Base-by-base conservation (phyloP, 2,113 vertebrate genomes). In the Geococcyx californianus region DNA sequence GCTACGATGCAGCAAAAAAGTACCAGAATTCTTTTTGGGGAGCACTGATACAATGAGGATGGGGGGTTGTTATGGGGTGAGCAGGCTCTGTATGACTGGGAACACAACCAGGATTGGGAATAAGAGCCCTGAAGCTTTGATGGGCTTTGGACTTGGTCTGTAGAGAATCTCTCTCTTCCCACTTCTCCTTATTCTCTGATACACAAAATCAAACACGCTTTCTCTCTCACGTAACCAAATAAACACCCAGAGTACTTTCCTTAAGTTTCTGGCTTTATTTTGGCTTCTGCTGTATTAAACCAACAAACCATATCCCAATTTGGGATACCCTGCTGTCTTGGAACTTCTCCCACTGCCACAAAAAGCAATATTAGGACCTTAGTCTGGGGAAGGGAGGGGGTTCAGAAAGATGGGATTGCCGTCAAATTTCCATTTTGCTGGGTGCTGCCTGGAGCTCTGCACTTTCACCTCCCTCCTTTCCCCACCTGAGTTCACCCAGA, bases 1-100 rank as follows among this genome's bases (percentile, higher is more conserved):
- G 28, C 55, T 25, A 1, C 18, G 59, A 5, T 28, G 66, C 0
- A 0, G 16, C 33, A 33, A 10, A 26, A 33, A 25, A 54, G 19
- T 17, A 7, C 4, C 19, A 20, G 16, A 63, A 5, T 11, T 11
- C 24, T 47, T 66, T 64, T 34, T 52, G 44, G 68, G n/a, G 62
- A 75, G 7, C 31, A 10, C 16, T 56, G 51, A 34, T 34, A 20
- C 1, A 21, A 21, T 20, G 16, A 70, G 91, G 31, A 17, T 1
- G 13, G 4, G 40, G 14, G 5, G 4, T 6, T 47, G 1, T 17
- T 58, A 3, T 5, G 47, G 36, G 16, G 36, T 13, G 40, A 4
- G 9, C 38, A 58, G 68, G 40, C 29, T 51, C 23, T 16, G 17
- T 23, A 1, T 31, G 33, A 66, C 21, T 21, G 24, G 44, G 19